Evolutionary conservation across 1,140 invertebrate species (phyloP).

Genomic region (Cydia amplana): DNA sequence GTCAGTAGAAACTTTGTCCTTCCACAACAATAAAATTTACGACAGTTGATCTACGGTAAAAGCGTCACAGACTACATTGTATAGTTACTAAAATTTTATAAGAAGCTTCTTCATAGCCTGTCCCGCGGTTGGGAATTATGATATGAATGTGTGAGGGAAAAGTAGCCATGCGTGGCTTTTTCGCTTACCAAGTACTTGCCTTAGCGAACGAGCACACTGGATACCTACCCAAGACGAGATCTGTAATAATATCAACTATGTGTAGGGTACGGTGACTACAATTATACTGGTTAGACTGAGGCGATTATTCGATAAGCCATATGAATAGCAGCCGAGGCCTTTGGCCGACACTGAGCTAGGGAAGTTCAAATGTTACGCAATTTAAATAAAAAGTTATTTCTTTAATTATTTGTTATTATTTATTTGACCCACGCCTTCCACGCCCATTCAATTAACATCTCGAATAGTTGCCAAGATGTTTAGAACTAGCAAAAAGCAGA

Average conservation of each 20-base stretch:
- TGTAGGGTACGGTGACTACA: too few species aligned
- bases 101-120: slow-evolving; percentile 2
- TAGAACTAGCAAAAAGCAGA: too few species aligned
- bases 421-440: not conserved
- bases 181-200: not conserved
- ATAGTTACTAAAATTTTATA: slow-evolving; percentile 12
- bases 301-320: not conserved
- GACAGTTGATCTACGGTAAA: not conserved
- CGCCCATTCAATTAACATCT: not conserved
- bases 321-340: not conserved
- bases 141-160: not conserved
- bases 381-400: slow-evolving; percentile 27
- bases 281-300: not conserved
- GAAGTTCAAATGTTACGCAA: slow-evolving; percentile 21
- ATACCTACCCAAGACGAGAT: not conserved
- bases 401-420: slow-evolving; percentile 14
- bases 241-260: not conserved
- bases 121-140: not conserved
- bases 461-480: not conserved
- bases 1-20: not conserved
- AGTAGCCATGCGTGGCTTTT: not conserved
- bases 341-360: slow-evolving; percentile 8
- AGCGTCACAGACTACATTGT: not conserved
- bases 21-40: not conserved
- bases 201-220: not conserved